A percentile compares a stretch with the other conserved stretches of the same genome.
Evolutionary conservation across 2,113 vertebrate species (phyloP).

Genomic region (Pseudois nayaur): DNA sequence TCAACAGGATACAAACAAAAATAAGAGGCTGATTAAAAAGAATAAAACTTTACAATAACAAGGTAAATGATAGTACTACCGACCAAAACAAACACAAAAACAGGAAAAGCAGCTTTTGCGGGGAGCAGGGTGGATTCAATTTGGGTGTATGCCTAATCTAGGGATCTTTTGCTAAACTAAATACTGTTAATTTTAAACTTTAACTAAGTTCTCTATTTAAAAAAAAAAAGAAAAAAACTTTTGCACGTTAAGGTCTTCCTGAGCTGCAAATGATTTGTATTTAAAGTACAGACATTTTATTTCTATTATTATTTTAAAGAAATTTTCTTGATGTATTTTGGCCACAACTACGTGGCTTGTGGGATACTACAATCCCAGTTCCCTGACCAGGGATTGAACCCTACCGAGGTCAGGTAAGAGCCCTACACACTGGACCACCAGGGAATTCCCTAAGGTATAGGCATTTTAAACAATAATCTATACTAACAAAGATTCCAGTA

Average conservation of each 20-base stretch:
- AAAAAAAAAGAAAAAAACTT: background rate
- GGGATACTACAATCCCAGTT: background rate
- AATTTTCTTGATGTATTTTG: background rate
- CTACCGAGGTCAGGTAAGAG: background rate
- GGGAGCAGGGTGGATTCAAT: background rate
- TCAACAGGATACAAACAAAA: background rate
- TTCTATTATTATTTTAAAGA: background rate
- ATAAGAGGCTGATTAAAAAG: background rate
- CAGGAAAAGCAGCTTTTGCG: background rate
- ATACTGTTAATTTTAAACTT: background rate
- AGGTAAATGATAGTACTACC: background rate
- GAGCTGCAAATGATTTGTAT: background rate
- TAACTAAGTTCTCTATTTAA: background rate
- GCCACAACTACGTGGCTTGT: background rate
- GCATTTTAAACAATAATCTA: slow-evolving; percentile 21
- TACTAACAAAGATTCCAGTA: background rate
- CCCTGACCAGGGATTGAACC: background rate
- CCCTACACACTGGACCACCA: background rate
- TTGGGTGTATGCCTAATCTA: background rate
- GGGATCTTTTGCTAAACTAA: background rate
- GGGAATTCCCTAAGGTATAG: background rate
- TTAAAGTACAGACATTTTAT: background rate
- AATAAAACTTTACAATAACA: background rate
- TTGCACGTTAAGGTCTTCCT: background rate
- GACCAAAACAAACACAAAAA: background rate